These are phyloP conservation scores for Mythimna vitellina DNA, from an alignment of 2,888 invertebrate genomes.

Conservation along the genomic window DNA sequence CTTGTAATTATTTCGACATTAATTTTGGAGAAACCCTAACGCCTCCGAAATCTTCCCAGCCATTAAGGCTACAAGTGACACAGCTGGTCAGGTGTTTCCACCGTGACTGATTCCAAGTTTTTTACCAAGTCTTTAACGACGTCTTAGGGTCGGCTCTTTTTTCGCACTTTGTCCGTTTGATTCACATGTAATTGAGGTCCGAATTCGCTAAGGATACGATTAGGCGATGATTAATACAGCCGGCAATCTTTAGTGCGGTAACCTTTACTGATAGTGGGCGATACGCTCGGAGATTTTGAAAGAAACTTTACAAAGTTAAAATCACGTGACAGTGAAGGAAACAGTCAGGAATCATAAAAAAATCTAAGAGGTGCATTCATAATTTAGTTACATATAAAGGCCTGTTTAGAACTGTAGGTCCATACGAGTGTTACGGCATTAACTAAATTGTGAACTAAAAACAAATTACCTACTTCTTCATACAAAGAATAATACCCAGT, in stretches of 20 bases:
- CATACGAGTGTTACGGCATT: neutral
- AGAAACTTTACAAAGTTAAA: neutral
- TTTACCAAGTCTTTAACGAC: slow-evolving; percentile 81
- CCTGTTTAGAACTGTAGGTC: too few species aligned
- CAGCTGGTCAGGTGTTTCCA: slow-evolving; percentile 57
- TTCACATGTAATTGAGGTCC: slow-evolving; percentile 87
- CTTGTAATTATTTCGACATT: slow-evolving; percentile 11
- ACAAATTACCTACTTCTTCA: neutral
- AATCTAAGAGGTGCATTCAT: neutral
- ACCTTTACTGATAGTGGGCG: slow-evolving; percentile 40
- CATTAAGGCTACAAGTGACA: slow-evolving; percentile 56
- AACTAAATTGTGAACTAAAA: neutral
- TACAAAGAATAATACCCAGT: neutral
- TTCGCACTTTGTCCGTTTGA: slow-evolving; percentile 83
- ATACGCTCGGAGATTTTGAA: neutral
- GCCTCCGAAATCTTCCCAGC: slow-evolving; percentile 25
- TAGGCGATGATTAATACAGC: slow-evolving; percentile 85
- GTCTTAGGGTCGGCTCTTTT: slow-evolving; percentile 81
- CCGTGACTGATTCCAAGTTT: slow-evolving; percentile 79
- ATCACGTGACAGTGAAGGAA: neutral
- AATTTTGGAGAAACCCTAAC: slow-evolving; percentile 2
- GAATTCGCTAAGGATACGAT: slow-evolving; percentile 89
- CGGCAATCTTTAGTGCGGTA: slow-evolving; percentile 63
- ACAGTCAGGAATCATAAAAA: neutral
- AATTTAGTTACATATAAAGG: neutral